A percentile compares a stretch with the other conserved stretches of the same genome.
These are phyloP conservation scores for Petrocephalus sullivani DNA, from an alignment of 2,797 vertebrate genomes.

Conservation along the genomic window DNA sequence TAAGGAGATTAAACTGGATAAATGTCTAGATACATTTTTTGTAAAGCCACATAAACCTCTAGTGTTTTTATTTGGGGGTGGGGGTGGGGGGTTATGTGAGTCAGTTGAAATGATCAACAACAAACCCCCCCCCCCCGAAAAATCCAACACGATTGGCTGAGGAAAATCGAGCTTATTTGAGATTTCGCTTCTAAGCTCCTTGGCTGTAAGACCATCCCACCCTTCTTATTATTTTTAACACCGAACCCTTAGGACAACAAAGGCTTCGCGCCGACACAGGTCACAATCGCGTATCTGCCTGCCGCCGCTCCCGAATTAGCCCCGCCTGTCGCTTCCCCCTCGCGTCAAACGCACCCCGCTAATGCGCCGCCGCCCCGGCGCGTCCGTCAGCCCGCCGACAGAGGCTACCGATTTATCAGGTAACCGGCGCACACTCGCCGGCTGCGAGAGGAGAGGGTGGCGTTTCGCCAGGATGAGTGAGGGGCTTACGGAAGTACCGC, in stretches of 20 bases:
- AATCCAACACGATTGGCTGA: slow-evolving; percentile 61
- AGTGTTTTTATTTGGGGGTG: slow-evolving; percentile 64
- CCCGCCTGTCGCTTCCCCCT: slow-evolving; percentile 54
- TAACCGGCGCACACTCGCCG: not conserved
- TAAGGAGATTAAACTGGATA: slow-evolving; percentile 83
- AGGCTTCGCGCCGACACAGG: slow-evolving; percentile 54
- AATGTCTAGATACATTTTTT: slow-evolving; percentile 77
- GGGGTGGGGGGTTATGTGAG: slow-evolving; percentile 56
- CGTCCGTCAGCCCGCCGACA: slow-evolving; percentile 13
- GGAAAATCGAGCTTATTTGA: slow-evolving; percentile 71
- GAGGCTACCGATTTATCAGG: slow-evolving; percentile 10
- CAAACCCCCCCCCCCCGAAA: slow-evolving; percentile 51
- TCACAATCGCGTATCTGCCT: slow-evolving; percentile 59
- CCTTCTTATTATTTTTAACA: slow-evolving; percentile 71
- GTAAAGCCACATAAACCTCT: slow-evolving; percentile 74
- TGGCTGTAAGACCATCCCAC: slow-evolving; percentile 77
- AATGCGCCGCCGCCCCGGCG: slow-evolving; percentile 43
- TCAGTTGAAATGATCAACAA: slow-evolving; percentile 73
- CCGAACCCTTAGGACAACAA: slow-evolving; percentile 69
- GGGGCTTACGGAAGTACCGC: not conserved
- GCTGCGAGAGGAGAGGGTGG: not conserved
- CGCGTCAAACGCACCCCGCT: slow-evolving; percentile 47
- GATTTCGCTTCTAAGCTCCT: slow-evolving; percentile 79
- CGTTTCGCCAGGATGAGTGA: not conserved
- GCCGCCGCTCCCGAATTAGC: slow-evolving; percentile 52